These are phyloP conservation scores for Axis porcinus DNA, from an alignment of 2,113 vertebrate genomes.

Conservation along the genomic window DNA sequence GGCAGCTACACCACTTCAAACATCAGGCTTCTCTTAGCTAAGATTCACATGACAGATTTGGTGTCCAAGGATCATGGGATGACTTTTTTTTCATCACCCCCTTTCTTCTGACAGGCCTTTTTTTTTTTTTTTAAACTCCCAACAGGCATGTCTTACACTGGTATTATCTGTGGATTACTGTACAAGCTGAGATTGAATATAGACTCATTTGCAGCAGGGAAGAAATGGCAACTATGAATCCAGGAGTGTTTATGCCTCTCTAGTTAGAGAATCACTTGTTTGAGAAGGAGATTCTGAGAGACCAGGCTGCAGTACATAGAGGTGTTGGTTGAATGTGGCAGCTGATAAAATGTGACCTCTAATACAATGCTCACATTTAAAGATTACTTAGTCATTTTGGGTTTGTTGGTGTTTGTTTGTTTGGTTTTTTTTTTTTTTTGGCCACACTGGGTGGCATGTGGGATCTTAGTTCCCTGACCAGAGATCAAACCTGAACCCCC, in stretches of 20 bases:
- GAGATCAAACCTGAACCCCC: neutral
- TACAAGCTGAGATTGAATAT: neutral
- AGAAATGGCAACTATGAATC: neutral
- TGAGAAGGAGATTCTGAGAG: neutral
- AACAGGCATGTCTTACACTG: neutral
- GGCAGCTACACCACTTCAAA: neutral
- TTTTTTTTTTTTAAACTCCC: neutral
- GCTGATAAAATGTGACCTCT: neutral
- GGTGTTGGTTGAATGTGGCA: neutral
- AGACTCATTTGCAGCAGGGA: neutral
- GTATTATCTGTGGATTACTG: neutral
- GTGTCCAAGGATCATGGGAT: neutral
- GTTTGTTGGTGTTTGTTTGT: no score
- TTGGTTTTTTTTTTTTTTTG: neutral
- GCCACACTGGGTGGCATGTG: neutral
- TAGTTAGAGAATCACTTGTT: neutral
- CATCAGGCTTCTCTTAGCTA: neutral
- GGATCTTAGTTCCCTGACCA: neutral
- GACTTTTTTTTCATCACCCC: neutral
- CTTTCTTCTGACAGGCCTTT: neutral
- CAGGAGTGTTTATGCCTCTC: neutral
- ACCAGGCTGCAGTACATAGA: neutral
- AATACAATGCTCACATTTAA: neutral
- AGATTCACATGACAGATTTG: neutral
- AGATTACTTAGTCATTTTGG: neutral